Conservation (phyloP, 1,140 invertebrate species). For the Meteorus sp. region DNA sequence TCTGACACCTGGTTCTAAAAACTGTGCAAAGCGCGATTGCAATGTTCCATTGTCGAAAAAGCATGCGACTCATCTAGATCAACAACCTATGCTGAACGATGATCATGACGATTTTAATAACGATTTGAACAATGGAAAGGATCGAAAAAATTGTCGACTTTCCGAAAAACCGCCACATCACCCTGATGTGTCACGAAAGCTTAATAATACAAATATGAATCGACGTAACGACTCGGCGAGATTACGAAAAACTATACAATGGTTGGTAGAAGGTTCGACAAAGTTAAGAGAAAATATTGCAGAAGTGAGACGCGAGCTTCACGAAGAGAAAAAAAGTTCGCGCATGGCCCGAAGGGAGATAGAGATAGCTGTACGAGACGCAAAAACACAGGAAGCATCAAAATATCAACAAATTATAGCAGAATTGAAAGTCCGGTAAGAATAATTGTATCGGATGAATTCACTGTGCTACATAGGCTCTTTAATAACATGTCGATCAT, state of each 20-base stretch:
- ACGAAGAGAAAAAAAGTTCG: slow-evolving; percentile 43
- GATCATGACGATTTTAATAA: background rate
- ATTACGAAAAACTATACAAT: slow-evolving; percentile 47
- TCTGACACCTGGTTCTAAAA: too few relatives aligned
- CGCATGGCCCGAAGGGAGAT: slow-evolving; percentile 42
- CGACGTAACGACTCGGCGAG: slow-evolving; percentile 34
- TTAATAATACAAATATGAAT: slow-evolving; percentile 6
- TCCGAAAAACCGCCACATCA: slow-evolving; percentile 29
- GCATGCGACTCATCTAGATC: too few relatives aligned
- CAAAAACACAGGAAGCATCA: slow-evolving; percentile 37
- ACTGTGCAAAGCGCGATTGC: background rate
- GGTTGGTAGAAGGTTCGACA: slow-evolving; percentile 45
- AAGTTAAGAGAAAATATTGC: slow-evolving; percentile 45
- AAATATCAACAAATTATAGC: slow-evolving; percentile 43
- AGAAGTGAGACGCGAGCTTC: slow-evolving; percentile 41
- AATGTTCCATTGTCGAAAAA: background rate
- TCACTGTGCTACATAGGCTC: background rate
- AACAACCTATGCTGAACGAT: background rate
- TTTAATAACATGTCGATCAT: slow-evolving; percentile 7
- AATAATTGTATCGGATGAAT: background rate
- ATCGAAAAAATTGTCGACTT: slow-evolving; percentile 28
- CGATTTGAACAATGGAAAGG: background rate
- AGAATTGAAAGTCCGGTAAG: slow-evolving; percentile 43
- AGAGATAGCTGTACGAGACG: slow-evolving; percentile 40
- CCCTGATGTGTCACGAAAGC: slow-evolving; percentile 17